Evolutionary conservation across 2,888 invertebrate genomes (phyloP), one percentile per base, ranked within the genome.

Genomic region (Acheta domesticus): DNA sequence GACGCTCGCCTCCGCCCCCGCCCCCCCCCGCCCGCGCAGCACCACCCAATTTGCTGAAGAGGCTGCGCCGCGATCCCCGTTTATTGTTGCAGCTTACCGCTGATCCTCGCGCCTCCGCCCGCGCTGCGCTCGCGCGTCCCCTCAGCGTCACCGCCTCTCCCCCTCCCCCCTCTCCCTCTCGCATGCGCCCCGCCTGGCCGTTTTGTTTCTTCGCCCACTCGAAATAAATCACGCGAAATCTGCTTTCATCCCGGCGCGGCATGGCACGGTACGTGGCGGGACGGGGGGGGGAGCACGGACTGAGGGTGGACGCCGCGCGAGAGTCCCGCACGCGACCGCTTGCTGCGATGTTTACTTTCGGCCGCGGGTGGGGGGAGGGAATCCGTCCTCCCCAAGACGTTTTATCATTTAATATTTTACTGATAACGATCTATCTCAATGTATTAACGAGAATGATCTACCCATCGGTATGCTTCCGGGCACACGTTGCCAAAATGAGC

Each of bases 41-140:
- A 16, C 8, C 62, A 8, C 16, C 62, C 62, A 62, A 62, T 62
- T 62, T 62, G n/a, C 62, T 62, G n/a, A n/a, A 62, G 62, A 62
- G 62, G 62, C n/a, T 14, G 62, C 16, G 62, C 62, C 62, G 36
- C 36, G 36, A 36, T 36, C 36, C 36, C 36, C 36, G 62, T 19
- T 62, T 62, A 62, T 62, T 62, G 62, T 62, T 19, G 62, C 62
- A 62, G 62, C 62, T 62, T 62, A 62, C 62, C 62, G n/a, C 62
- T 62, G 62, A 62, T 62, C 62, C 62, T 36, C 36, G 8, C 36
- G 36, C 62, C 62, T 62, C 62, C n/a, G 14, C n/a, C 62, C 14
- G 14, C 62, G 16, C 8, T 16, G 14, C 62, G 16, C n/a, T 62
- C n/a, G 62, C 8, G 8, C 16, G 14, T 8, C 62, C n/a, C 62